Evolutionary conservation across 2,113 vertebrate species (phyloP).

Genomic region (Pica pica): DNA sequence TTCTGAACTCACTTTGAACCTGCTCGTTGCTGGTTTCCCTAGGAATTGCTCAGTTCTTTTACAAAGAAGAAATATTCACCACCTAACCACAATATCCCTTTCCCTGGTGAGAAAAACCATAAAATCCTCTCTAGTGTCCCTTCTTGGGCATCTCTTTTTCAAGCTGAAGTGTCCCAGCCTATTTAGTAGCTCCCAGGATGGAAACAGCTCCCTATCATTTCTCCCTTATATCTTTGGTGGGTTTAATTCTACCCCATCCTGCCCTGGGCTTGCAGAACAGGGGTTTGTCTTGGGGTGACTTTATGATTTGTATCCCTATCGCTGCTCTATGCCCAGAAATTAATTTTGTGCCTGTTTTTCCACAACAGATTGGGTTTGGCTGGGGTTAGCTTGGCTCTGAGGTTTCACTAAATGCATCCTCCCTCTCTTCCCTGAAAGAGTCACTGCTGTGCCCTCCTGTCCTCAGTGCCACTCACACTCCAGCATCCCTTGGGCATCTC

Average conservation of each 20-base stretch:
- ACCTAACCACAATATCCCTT: background rate
- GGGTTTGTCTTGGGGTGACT: too few relatives aligned
- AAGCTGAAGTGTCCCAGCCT: background rate
- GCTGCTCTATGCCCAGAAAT: too few relatives aligned
- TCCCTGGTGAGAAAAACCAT: background rate
- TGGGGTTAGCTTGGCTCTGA: background rate
- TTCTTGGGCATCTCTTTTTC: background rate
- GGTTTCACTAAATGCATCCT: background rate
- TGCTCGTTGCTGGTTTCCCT: background rate
- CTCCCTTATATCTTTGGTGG: background rate
- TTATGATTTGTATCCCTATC: too few relatives aligned
- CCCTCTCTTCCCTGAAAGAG: background rate
- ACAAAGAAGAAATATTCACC: background rate
- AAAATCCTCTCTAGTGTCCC: background rate
- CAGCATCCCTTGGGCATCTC: background rate
- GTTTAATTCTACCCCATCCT: background rate
- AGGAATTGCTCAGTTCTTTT: background rate
- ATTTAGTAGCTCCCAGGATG: background rate
- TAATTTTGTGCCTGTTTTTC: background rate
- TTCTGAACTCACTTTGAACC: background rate
- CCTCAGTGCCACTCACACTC: background rate
- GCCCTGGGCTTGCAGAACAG: background rate
- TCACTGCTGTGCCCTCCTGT: background rate
- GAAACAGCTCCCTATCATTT: background rate
- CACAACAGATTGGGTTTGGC: background rate